Base-by-base conservation (phyloP, 2,797 vertebrate genomes). In the Sebastes umbrosus region DNA sequence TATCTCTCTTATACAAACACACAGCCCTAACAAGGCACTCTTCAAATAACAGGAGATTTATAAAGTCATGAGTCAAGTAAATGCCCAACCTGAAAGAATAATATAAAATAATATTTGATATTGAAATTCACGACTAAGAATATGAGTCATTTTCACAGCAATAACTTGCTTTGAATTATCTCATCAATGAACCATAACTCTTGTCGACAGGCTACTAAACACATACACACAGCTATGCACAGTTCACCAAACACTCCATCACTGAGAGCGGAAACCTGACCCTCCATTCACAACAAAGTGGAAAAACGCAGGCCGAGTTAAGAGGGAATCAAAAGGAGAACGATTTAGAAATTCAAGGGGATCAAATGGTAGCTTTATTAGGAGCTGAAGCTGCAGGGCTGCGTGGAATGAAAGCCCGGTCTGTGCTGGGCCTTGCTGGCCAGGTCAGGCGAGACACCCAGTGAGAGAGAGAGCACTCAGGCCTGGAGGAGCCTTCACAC, bases 281-380 rank as follows among this genome's bases (percentile, higher is more conserved):
- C 96, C 96, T 85, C 89, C 87, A 87, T 92, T 39, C 90, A 95
- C 96, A 97, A 97, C 96, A 97, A 97, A 98, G 96, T 94, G 90
- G 87, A 89, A 93, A 96, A 95, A 91, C 67, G 94, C 93, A 95
- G 96, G 95, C 90, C 82, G 87, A 96, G 96, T 96, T 96, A 95
- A 97, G 93, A 96, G 95, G 93, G 96, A 97, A 98, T 97, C 94
- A 97, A 98, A 98, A 96, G 90, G 85, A 96, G 95, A 96, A 96
- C 93, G 94, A 96, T 96, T 96, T 95, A 94, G 96, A 97, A 94
- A 97, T 96, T 97, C 96, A 97, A 97, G 96, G 95, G 96, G 97
- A 99, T 99, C 97, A 97, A 97, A 98, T 98, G 97, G 95, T 97
- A 93, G 96, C 96, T 97, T 98, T 97, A 98, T 97, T 97, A 97